Evolutionary conservation across 2,113 vertebrate species (phyloP), one percentile per base, ranked within the genome.

Genomic region (Anguilla japonica): DNA sequence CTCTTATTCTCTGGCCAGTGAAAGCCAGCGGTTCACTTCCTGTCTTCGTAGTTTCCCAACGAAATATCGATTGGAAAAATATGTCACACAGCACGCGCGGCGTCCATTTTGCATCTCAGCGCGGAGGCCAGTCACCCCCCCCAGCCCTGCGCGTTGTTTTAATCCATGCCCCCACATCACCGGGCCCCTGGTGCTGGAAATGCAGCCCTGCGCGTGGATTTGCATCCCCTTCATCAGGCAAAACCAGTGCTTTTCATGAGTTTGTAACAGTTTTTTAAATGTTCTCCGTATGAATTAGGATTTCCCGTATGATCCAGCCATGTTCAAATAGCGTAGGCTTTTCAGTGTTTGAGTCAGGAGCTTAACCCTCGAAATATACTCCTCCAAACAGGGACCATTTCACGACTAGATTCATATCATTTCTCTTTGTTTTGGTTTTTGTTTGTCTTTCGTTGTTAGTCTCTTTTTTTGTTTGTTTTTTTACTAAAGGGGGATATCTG

Each of bases 331-430:
- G 53, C 8, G 16, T 84, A 26, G 83, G 4, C 57, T 75, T 87
- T 85, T 50, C 67, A 56, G 34, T 87, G 75, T 82, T 67, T 34
- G 34, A 71, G 13, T 20, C 34, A 46, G 82, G n/a, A 75, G 34
- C 83, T 50, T 39, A 79, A 84, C 39, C 46, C 79, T 9, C 39
- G 67, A 8, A 15, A 22, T 14, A 18, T 13, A 26, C 41, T 67
- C 20, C 16, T 75, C 63, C 81, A 50, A 78, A 84, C 83, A 79
- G 89, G 89, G 87, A 87, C 90, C 89, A 89, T 87, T 89, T 87
- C 87, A 82, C 89, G 84, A 83, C 57, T 85, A 87, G 84, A 60
- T 87, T 43, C 26, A 43, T 9, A 43, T 22, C 56, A 13, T n/a
- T 81, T 81, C 40, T 41, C 11, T 85, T 86, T 63, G 18, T 16